A percentile compares a stretch with the other conserved stretches of the same genome.
phyloP scores from a whole-genome alignment of 1,140 invertebrate genomes.

The Trichoplusia ni region DNA sequence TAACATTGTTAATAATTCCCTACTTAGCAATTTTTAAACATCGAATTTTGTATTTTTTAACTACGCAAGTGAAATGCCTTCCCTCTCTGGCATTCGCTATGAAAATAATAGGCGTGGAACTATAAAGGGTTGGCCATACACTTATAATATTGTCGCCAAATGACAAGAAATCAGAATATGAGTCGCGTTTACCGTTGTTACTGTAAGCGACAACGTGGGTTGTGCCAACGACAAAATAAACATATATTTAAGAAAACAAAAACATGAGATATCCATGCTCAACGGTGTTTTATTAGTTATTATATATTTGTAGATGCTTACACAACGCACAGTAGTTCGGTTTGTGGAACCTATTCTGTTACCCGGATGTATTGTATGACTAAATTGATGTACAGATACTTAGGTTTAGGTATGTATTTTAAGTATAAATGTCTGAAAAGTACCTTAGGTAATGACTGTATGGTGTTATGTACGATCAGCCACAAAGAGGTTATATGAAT shows the following conservation, averaged over 20 bases:
- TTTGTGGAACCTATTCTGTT: constrained; percentile 7
- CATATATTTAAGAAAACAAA: neutral
- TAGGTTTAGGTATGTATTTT: constrained; percentile 11
- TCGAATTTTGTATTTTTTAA: too few relatives aligned
- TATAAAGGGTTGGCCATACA: too few relatives aligned
- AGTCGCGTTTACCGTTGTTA: neutral
- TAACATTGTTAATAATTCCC: too few relatives aligned
- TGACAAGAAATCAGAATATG: too few relatives aligned
- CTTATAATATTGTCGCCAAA: too few relatives aligned
- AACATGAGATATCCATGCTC: neutral
- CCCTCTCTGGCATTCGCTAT: too few relatives aligned
- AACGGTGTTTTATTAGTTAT: neutral
- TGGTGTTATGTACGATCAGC: neutral
- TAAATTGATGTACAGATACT: constrained; percentile 16
- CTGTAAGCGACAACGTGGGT: neutral
- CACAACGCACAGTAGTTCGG: neutral
- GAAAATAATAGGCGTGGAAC: too few relatives aligned
- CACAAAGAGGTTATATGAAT: neutral
- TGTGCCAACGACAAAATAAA: neutral
- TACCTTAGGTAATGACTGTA: neutral
- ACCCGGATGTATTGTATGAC: neutral
- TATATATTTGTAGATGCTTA: neutral
- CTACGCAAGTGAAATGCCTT: too few relatives aligned
- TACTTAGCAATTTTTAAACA: too few relatives aligned
- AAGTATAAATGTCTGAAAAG: constrained; percentile 12